phyloP scores from a whole-genome alignment of 1,140 invertebrate genomes.

The Macrosteles quadrilineatus region DNA sequence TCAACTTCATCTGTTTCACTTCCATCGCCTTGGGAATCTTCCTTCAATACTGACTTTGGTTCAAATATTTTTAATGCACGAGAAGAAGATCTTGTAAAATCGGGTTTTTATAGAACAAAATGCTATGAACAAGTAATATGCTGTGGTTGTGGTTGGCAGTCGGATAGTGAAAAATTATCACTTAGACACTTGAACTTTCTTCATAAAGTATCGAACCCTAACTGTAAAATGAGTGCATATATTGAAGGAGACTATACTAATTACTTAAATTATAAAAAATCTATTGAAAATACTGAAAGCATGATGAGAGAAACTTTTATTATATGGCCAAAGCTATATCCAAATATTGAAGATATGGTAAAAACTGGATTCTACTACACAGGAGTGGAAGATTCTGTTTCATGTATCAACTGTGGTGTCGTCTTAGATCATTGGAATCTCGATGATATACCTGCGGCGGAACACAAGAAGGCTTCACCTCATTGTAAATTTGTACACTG shows the following conservation, averaged over 20 bases:
- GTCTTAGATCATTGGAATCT: conserved; percentile 1
- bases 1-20: too few relatives aligned
- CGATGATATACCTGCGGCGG: not conserved
- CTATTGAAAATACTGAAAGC: not conserved
- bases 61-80: not conserved
- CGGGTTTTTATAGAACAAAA: conserved; percentile 9
- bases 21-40: too few relatives aligned
- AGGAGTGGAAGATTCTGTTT: conserved; percentile 6
- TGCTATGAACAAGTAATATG: not conserved
- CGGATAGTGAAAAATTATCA: not conserved
- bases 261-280: not conserved
- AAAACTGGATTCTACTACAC: conserved; percentile 24
- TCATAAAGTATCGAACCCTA: not conserved
- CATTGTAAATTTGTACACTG: conserved; percentile 25
- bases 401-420: conserved; percentile 3
- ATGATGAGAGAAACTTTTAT: conserved; percentile 5
- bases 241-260: not conserved
- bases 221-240: not conserved
- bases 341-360: conserved; percentile 23
- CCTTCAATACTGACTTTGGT: not conserved
- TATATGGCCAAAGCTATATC: conserved; percentile 1
- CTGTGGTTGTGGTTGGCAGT: not conserved
- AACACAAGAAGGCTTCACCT: conserved; percentile 20
- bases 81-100: conserved; percentile 7
- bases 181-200: not conserved